Conservation (phyloP, 2,113 vertebrate species). For the Hippocampus abdominalis region DNA sequence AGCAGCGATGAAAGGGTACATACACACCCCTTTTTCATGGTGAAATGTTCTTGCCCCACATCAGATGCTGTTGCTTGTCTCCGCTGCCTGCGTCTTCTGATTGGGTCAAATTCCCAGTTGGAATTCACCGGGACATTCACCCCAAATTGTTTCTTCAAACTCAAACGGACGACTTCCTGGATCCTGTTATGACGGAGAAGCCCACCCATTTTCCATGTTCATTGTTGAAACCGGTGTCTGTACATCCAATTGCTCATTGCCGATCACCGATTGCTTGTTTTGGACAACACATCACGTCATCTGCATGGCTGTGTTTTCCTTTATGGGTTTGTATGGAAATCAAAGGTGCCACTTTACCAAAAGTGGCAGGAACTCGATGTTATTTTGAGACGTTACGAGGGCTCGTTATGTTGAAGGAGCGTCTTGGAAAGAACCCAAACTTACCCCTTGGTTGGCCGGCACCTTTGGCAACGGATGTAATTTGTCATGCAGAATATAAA, state of each 20-base stretch:
- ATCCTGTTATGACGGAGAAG: not conserved
- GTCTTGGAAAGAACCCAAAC: conserved; percentile 1
- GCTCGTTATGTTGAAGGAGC: conserved; percentile 1
- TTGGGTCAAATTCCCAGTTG: too few species aligned
- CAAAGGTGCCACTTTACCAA: not conserved
- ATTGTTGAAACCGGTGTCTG: not conserved
- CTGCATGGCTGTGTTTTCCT: not conserved
- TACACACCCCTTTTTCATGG: too few species aligned
- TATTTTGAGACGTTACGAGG: conserved; percentile 8
- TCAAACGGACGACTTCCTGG: not conserved
- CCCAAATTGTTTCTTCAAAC: not conserved
- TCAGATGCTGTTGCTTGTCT: too few species aligned
- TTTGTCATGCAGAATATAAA: conserved; percentile 4
- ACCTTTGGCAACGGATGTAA: not conserved
- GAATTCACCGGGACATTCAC: too few species aligned
- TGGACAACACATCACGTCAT: not conserved
- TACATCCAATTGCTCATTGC: not conserved
- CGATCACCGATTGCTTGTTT: not conserved
- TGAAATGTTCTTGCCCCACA: too few species aligned
- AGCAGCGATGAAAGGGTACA: too few species aligned
- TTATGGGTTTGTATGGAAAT: conserved; percentile 5
- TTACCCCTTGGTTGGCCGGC: not conserved
- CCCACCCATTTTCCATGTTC: not conserved
- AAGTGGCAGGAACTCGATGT: not conserved
- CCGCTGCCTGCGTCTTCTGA: too few species aligned